phyloP scores from a whole-genome alignment of 2,113 vertebrate species.

The Burhinus bistriatus region DNA sequence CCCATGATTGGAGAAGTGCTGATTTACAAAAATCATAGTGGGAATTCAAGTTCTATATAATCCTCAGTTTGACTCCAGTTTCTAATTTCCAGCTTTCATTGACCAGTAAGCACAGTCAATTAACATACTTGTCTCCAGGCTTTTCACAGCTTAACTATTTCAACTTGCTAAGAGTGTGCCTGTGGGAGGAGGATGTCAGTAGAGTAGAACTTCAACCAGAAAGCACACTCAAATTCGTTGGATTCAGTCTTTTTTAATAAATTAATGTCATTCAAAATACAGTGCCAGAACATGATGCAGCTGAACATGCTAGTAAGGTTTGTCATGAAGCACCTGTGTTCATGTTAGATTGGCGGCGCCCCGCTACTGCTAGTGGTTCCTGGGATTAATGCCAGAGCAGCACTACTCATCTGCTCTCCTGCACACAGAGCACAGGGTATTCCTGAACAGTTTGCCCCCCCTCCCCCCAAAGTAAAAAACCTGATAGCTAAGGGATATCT shows the following conservation, averaged over 20 bases:
- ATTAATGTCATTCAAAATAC: constrained; percentile 99
- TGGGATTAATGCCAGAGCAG: constrained; percentile 84
- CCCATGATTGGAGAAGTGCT: neutral
- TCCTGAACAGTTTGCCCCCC: constrained; percentile 78
- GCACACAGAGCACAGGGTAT: constrained; percentile 79
- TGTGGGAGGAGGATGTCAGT: neutral
- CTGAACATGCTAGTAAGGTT: constrained; percentile 93
- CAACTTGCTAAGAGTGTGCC: fast-evolving
- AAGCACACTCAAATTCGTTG: neutral
- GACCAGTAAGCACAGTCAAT: neutral
- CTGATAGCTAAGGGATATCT: constrained; percentile 77
- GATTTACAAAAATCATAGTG: no score
- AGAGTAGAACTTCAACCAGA: neutral
- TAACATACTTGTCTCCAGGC: fast-evolving
- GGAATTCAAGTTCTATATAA: neutral
- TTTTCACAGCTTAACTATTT: neutral
- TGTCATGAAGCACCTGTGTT: constrained; percentile 95
- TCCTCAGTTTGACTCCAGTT: neutral
- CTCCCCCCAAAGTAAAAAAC: constrained; percentile 58
- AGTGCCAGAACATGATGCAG: constrained; percentile 98
- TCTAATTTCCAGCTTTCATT: neutral
- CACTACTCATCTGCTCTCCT: constrained; percentile 77
- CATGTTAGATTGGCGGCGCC: constrained; percentile 77
- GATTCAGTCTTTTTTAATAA: constrained; percentile 93
- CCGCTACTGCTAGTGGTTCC: constrained; percentile 89